A percentile compares a stretch with the other conserved stretches of the same genome.
Conservation (phyloP, 2,113 vertebrate species). For the Antechinus flavipes region DNA sequence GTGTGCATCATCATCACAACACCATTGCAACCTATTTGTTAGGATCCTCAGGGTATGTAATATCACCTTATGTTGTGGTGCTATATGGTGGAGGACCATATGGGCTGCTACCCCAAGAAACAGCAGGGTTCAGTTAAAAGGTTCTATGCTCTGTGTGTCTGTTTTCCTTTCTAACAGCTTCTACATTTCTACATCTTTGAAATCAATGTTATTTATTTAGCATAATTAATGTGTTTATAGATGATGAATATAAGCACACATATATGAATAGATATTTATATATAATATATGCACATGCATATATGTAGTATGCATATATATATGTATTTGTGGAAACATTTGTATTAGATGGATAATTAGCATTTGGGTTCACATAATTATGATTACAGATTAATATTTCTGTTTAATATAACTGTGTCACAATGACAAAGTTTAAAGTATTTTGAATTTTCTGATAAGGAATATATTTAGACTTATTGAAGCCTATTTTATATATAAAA, state of each 20-base stretch:
- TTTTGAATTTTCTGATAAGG: not conserved
- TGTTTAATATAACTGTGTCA: not conserved
- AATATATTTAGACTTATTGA: not conserved
- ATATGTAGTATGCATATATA: not conserved
- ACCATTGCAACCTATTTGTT: not conserved
- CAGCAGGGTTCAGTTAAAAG: conserved; percentile 61
- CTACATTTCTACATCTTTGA: not conserved
- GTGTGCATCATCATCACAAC: not conserved
- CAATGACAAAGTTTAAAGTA: not conserved
- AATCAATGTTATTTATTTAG: conserved; percentile 7
- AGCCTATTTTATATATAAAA: not conserved
- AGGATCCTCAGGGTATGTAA: conserved; percentile 8
- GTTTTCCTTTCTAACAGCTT: not conserved
- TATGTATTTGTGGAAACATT: conserved; percentile 2
- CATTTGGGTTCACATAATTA: not conserved
- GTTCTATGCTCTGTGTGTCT: not conserved
- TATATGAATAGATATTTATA: not conserved
- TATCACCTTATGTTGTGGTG: conserved; percentile 6
- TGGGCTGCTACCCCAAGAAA: conserved; percentile 32
- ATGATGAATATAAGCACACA: not conserved
- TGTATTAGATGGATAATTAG: not conserved
- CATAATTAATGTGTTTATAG: conserved; percentile 15
- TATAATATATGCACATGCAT: not conserved
- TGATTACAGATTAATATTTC: conserved; percentile 4
- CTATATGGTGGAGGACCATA: conserved; percentile 23